Evolutionary conservation across 1,140 invertebrate species (phyloP).

Genomic region (Drosophila kurseongensis): DNA sequence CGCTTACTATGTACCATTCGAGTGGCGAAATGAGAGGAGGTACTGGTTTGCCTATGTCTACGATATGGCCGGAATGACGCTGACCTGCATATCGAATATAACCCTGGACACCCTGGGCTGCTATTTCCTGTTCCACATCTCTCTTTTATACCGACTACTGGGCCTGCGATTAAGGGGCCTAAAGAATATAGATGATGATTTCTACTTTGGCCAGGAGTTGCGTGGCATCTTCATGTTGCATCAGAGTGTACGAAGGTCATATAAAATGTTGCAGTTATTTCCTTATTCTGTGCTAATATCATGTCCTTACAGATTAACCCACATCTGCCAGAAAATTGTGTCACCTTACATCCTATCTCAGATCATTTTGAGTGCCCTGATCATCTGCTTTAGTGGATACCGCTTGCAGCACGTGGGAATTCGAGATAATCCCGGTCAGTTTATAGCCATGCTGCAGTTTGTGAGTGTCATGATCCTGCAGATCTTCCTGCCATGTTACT

Average conservation of each 20-base stretch:
- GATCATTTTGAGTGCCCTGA: constrained; percentile 74
- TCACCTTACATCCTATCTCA: constrained; percentile 70
- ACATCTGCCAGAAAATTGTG: constrained; percentile 54
- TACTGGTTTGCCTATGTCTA: constrained; percentile 72
- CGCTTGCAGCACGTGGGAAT: constrained; percentile 61
- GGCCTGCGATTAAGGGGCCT: constrained; percentile 50
- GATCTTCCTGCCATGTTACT: constrained; percentile 76
- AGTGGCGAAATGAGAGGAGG: constrained; percentile 46
- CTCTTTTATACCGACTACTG: constrained; percentile 61
- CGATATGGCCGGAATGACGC: constrained; percentile 54
- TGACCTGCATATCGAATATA: constrained; percentile 67
- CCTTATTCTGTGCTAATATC: not conserved
- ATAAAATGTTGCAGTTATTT: not conserved
- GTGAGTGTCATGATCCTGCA: constrained; percentile 74
- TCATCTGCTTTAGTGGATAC: constrained; percentile 79
- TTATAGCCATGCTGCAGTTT: constrained; percentile 73
- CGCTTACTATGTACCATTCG: constrained; percentile 71
- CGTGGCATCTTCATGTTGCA: constrained; percentile 54
- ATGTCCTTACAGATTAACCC: constrained; percentile 46
- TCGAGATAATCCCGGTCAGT: constrained; percentile 64
- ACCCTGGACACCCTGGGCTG: constrained; percentile 69
- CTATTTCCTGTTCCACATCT: constrained; percentile 72
- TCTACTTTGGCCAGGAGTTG: constrained; percentile 34
- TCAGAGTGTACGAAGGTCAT: constrained; percentile 43
- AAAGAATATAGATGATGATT: constrained; percentile 1